A percentile compares a stretch with the other conserved stretches of the same genome.
These are phyloP conservation scores for Exaiptasia diaphana DNA, from an alignment of 64 coral and sea anemone genomes.

Conservation along the genomic window DNA sequence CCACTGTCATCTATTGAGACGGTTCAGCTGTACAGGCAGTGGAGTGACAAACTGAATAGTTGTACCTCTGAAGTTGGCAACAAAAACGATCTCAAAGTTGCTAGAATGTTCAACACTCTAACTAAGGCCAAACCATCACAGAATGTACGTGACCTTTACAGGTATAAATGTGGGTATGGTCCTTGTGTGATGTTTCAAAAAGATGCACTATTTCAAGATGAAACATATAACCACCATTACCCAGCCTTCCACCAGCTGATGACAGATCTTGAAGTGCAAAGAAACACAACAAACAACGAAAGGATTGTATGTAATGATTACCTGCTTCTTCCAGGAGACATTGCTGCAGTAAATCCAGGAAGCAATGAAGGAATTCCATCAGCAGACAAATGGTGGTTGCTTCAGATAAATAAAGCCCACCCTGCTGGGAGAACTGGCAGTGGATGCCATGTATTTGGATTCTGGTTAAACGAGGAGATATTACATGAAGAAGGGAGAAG, in stretches of 20 bases:
- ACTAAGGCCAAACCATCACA: slow-evolving; percentile 63
- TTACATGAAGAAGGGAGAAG: slow-evolving; percentile 1
- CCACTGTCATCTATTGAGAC: slow-evolving; percentile 15
- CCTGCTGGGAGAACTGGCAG: slow-evolving; percentile 30
- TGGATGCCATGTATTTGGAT: slow-evolving; percentile 60
- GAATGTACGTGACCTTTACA: slow-evolving; percentile 57
- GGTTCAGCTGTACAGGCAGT: slow-evolving; percentile 20
- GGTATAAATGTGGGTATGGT: slow-evolving; percentile 70
- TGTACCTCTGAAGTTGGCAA: background rate
- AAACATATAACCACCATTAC: background rate
- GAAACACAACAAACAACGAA: slow-evolving; percentile 8
- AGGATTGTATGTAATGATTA: slow-evolving; percentile 10
- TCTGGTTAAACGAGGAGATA: slow-evolving; percentile 61
- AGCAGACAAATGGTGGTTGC: slow-evolving; percentile 68
- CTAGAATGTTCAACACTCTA: slow-evolving; percentile 38
- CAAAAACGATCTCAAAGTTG: slow-evolving; percentile 41
- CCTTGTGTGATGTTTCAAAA: slow-evolving; percentile 61
- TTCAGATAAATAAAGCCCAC: slow-evolving; percentile 50
- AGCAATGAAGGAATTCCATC: slow-evolving; percentile 56
- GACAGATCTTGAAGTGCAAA: slow-evolving; percentile 24
- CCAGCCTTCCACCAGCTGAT: slow-evolving; percentile 56
- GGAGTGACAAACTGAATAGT: background rate
- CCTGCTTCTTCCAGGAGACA: slow-evolving; percentile 67
- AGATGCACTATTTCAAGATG: slow-evolving; percentile 39
- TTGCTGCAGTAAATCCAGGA: slow-evolving; percentile 65